Conservation (phyloP, 1,140 invertebrate species). For the Drosophila pseudoobscura region DNA sequence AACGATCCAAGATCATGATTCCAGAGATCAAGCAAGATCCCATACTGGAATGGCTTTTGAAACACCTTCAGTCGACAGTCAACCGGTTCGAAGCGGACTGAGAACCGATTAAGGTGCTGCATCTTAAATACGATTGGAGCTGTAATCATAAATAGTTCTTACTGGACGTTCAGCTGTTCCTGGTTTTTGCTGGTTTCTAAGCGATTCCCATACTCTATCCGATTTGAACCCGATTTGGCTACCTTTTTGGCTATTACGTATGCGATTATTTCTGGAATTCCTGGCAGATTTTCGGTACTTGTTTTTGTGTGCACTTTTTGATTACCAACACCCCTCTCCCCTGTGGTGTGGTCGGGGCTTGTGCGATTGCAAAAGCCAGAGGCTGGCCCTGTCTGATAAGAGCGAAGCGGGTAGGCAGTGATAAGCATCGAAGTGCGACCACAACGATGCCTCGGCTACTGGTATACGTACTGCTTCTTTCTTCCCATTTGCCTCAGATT, state of each 20-base stretch:
- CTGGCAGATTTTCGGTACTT: too few relatives aligned
- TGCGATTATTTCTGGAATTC: too few relatives aligned
- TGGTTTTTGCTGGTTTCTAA: not conserved
- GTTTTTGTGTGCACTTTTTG: constrained; percentile 5
- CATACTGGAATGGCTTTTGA: too few relatives aligned
- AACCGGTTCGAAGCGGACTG: too few relatives aligned
- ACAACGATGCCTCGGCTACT: too few relatives aligned
- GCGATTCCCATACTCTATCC: not conserved
- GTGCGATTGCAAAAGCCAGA: constrained; percentile 16
- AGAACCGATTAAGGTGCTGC: too few relatives aligned
- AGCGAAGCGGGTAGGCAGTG: constrained; percentile 6
- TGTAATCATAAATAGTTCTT: too few relatives aligned
- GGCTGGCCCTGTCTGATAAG: constrained; percentile 9
- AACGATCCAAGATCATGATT: too few relatives aligned
- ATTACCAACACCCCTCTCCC: not conserved
- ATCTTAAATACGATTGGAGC: too few relatives aligned
- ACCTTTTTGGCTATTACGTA: too few relatives aligned
- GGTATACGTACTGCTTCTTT: constrained; percentile 2
- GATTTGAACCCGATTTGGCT: not conserved
- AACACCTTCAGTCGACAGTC: too few relatives aligned
- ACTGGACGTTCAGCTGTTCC: not conserved
- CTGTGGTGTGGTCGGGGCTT: not conserved
- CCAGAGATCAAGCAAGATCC: too few relatives aligned
- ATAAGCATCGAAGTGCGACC: constrained; percentile 25
- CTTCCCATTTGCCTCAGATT: not conserved